Base-by-base conservation (phyloP, 2,113 vertebrate genomes). In the Phyllopteryx taeniolatus region DNA sequence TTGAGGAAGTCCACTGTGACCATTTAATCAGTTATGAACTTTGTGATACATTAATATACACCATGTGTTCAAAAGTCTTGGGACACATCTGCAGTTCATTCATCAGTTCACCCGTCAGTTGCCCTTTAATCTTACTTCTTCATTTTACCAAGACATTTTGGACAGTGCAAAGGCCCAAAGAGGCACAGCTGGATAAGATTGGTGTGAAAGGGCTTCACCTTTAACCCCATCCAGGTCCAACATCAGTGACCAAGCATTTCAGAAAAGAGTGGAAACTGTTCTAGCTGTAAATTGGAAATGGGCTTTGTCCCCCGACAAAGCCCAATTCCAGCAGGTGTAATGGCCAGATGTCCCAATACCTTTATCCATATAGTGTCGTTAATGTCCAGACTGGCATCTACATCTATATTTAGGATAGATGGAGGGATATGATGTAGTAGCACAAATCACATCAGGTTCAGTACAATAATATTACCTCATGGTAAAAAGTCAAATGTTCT, bases 401-500 rank as follows among this genome's bases (percentile, higher is more conserved):
- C 54, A 57, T 53, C 19, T 53, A 57, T 57, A 27, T 27, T 57
- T 57, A 57, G 56, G 13, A 31, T 13, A 13, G 22, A 13, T 13
- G 56, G 22, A 13, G 22, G 22, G 4, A 59, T 31, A 1, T 17
- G 5, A 53, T 53, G 4, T 53, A 5, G 49, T 17, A 53, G 49
- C 11, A 39, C 35, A 59, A 68, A 66, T 80, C 79, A 78, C 78
- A 79, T 73, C 71, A 69, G 72, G 66, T 49, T 49, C 9, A 14
- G 15, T 60, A 56, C 49, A 12, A 60, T 12, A 12, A 27, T 60
- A 14, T 60, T 33, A 59, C 3, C n/a, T 59, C 20, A 12, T 31
- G 20, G 56, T 31, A 31, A 59, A 57, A 57, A 57, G 39, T 47
- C 42, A n/a, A 56, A 59, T 47, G 46, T 47, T 3, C 46, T 10